Evolutionary conservation across 2,797 vertebrate genomes (phyloP).

Genomic region (Eupleurogrammus muticus): DNA sequence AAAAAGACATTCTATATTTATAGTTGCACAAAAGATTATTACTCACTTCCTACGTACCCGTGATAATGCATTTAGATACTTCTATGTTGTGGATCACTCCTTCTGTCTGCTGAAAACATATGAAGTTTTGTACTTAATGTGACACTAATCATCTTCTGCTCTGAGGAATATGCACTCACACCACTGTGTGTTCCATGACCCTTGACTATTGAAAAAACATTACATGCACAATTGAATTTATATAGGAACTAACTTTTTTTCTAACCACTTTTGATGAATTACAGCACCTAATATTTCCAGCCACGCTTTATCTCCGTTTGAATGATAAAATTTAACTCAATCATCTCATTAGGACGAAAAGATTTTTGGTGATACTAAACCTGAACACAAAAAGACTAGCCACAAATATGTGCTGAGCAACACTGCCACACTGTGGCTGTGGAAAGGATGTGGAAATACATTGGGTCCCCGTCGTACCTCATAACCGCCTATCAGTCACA

Average conservation of each 20-base stretch:
- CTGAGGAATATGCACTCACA: background rate
- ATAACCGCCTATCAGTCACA: no score
- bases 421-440: slow-evolving; percentile 76
- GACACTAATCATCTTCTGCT: slow-evolving; percentile 1
- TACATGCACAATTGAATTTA: slow-evolving; percentile 9
- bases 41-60: background rate
- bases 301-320: background rate
- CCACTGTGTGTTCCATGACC: background rate
- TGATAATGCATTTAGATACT: background rate
- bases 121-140: background rate
- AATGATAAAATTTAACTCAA: background rate
- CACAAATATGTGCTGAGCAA: slow-evolving; percentile 37
- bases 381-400: slow-evolving; percentile 4
- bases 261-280: background rate
- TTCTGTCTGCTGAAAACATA: slow-evolving; percentile 22
- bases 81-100: slow-evolving; percentile 4
- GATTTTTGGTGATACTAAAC: background rate
- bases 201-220: slow-evolving; percentile 10
- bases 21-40: background rate
- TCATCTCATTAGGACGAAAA: background rate
- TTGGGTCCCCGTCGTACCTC: no score
- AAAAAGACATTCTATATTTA: background rate
- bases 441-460: no score
- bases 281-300: background rate
- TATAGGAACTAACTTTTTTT: background rate